A percentile compares a stretch with the other conserved stretches of the same genome.
Evolutionary conservation across 2,113 vertebrate genomes (phyloP).

Genomic region (Lanius ludovicianus): DNA sequence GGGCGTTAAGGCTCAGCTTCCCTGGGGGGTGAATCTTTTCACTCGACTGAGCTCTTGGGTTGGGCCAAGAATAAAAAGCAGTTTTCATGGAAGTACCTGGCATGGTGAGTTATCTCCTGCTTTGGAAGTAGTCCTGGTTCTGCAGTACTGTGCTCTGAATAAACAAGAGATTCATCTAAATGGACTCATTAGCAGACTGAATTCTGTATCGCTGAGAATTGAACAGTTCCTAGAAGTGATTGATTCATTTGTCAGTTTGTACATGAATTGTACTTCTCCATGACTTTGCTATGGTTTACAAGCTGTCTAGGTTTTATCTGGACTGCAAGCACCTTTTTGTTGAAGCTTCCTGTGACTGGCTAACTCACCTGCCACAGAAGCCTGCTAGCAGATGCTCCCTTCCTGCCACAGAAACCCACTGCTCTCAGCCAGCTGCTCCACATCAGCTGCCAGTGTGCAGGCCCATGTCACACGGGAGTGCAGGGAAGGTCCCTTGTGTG

Average conservation of each 20-base stretch:
- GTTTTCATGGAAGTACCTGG: background rate
- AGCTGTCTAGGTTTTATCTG: background rate
- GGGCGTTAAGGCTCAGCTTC: background rate
- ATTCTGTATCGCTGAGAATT: background rate
- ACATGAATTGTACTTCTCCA: accelerated
- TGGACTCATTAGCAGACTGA: background rate
- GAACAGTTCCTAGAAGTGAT: background rate
- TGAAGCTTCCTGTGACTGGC: background rate
- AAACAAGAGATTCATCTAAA: background rate
- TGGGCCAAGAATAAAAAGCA: background rate
- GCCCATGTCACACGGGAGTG: accelerated
- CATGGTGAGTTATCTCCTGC: background rate
- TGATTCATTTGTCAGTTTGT: background rate
- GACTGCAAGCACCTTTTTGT: background rate
- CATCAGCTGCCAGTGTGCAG: background rate
- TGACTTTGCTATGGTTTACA: background rate
- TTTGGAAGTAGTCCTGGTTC: background rate
- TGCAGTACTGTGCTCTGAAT: background rate
- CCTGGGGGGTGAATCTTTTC: background rate
- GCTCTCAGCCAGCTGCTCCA: background rate
- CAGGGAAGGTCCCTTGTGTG: background rate
- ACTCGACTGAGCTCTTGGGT: background rate
- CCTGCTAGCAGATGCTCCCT: background rate
- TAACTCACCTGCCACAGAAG: background rate
- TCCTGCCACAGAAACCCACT: background rate